phyloP scores from a whole-genome alignment of 2,888 invertebrate genomes.

The Pherbina coryleti region DNA sequence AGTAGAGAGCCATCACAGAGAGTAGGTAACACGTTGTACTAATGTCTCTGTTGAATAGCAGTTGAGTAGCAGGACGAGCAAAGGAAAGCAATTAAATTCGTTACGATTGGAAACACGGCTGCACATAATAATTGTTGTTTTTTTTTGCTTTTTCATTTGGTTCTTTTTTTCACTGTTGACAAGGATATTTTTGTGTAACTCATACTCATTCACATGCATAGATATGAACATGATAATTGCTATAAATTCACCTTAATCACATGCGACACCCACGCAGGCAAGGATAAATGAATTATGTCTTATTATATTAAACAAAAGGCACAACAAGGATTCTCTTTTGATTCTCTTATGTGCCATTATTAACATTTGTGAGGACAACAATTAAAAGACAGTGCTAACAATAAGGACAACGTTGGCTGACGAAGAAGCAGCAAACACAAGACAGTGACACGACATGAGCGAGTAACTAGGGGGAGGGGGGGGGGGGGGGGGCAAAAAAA shows the following conservation, averaged over 20 bases:
- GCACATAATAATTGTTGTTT: slow-evolving; percentile 13
- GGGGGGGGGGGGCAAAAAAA: not conserved
- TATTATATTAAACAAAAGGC: slow-evolving; percentile 59
- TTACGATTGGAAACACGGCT: slow-evolving; percentile 24
- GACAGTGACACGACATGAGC: too few relatives aligned
- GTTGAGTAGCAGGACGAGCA: not conserved
- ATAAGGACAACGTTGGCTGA: too few relatives aligned
- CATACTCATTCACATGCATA: not conserved
- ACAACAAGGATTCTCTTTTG: not conserved
- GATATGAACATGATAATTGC: slow-evolving; percentile 24
- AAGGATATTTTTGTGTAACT: not conserved
- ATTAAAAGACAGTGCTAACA: slow-evolving; percentile 51
- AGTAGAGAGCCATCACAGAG: not conserved
- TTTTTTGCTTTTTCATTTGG: not conserved
- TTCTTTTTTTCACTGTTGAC: too few relatives aligned
- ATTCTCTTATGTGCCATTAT: slow-evolving; percentile 55
- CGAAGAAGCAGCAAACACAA: too few relatives aligned
- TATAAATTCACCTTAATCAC: slow-evolving; percentile 31
- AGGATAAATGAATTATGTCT: slow-evolving; percentile 57
- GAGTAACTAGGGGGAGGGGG: not conserved
- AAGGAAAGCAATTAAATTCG: slow-evolving; percentile 27
- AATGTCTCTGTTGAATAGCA: slow-evolving; percentile 16
- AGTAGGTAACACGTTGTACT: slow-evolving; percentile 1
- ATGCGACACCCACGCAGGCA: not conserved
- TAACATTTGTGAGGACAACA: slow-evolving; percentile 59